Conservation (phyloP, 2,797 vertebrate genomes). For the Glossophaga mutica region DNA sequence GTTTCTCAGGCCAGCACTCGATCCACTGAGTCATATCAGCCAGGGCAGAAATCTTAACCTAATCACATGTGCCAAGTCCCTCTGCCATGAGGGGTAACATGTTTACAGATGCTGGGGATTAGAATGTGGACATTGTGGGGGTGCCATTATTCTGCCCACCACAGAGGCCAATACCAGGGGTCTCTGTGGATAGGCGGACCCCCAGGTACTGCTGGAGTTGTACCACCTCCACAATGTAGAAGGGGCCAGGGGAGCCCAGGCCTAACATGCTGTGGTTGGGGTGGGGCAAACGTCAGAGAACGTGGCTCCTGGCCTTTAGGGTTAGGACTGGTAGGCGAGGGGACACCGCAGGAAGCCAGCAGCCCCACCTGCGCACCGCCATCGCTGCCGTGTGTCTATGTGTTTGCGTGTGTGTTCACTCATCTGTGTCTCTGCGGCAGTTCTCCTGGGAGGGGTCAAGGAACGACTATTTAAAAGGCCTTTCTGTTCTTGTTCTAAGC, state of each 20-base stretch:
- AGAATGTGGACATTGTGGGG: background rate
- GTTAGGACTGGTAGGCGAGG: background rate
- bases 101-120: background rate
- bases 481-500: constrained; percentile 71
- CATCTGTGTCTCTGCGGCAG: constrained; percentile 3
- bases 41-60: background rate
- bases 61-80: background rate
- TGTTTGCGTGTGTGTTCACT: constrained; percentile 6
- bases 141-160: background rate
- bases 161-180: background rate
- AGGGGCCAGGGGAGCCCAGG: background rate
- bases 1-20: no score
- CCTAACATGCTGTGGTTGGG: background rate
- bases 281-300: background rate
- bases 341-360: background rate
- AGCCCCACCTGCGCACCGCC: background rate
- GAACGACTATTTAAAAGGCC: constrained; percentile 54
- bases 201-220: background rate
- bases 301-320: background rate
- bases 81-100: background rate
- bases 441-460: constrained; percentile 50
- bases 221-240: background rate
- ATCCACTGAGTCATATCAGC: no score
- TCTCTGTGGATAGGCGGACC: background rate
- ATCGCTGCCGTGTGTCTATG: background rate